Conservation (phyloP, 2,888 invertebrate species). For the Helleia helle region DNA sequence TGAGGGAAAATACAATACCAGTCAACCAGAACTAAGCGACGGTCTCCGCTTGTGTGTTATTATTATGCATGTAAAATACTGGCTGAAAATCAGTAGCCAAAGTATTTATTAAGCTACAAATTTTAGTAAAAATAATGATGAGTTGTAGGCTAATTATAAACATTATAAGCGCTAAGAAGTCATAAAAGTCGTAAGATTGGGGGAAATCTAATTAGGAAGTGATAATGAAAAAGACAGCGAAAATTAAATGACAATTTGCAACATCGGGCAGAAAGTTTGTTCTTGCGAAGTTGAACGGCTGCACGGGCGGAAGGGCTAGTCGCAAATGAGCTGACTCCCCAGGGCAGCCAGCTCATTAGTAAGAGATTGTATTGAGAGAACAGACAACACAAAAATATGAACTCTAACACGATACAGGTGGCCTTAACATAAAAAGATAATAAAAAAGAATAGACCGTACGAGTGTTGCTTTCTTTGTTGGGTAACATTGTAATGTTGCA, state of each 20-base stretch:
- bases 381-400: slow-evolving; percentile 32
- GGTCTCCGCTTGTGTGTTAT: no score
- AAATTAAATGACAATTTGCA: slow-evolving; percentile 49
- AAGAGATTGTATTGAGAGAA: slow-evolving; percentile 32
- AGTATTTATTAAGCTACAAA: no score
- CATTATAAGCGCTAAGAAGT: no score
- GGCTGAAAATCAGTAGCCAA: no score
- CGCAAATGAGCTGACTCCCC: slow-evolving; percentile 57
- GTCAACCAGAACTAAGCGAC: no score
- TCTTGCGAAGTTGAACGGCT: slow-evolving; percentile 36
- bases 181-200: not conserved
- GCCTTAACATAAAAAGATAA: no score
- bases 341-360: slow-evolving; percentile 53
- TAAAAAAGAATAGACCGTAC: no score
- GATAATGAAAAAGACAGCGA: slow-evolving; percentile 35
- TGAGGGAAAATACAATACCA: no score
- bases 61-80: no score
- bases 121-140: no score
- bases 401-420: slow-evolving; percentile 11
- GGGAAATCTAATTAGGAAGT: slow-evolving; percentile 15
- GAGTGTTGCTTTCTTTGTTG: no score
- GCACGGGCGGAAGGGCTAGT: slow-evolving; percentile 43
- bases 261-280: slow-evolving; percentile 39
- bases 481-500: no score
- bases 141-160: slow-evolving; percentile 3